phyloP scores from a whole-genome alignment of 1,140 invertebrate genomes.

The Aphelinus atriplicis region DNA sequence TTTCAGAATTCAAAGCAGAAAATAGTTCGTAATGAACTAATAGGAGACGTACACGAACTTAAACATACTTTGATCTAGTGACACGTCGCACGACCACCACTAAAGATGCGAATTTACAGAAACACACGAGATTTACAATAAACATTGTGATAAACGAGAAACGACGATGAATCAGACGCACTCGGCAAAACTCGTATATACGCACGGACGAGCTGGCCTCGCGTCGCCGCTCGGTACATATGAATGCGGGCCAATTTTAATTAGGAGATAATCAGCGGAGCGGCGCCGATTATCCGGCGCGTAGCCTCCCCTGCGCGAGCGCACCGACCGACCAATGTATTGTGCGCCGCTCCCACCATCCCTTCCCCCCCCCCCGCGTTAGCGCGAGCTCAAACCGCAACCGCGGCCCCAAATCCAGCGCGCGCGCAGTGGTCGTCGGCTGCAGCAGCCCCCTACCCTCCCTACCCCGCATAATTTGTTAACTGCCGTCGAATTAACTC shows the following conservation, averaged over 20 bases:
- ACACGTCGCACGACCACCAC: too few species aligned
- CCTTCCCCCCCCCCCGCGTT: slow-evolving; percentile 7
- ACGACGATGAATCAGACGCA: too few species aligned
- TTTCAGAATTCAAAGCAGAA: too few species aligned
- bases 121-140: too few species aligned
- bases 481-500: slow-evolving; percentile 62
- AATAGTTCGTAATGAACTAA: too few species aligned
- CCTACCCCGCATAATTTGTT: slow-evolving; percentile 58
- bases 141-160: too few species aligned
- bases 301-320: neutral
- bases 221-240: too few species aligned
- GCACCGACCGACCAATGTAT: slow-evolving; percentile 57
- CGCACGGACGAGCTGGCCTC: too few species aligned
- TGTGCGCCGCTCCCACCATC: slow-evolving; percentile 47
- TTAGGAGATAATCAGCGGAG: slow-evolving; percentile 57
- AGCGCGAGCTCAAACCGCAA: slow-evolving; percentile 55
- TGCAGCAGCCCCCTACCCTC: slow-evolving; percentile 55
- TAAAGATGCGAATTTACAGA: too few species aligned
- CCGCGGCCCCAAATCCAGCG: slow-evolving; percentile 45
- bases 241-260: slow-evolving; percentile 54
- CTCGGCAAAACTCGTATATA: too few species aligned
- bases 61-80: too few species aligned
- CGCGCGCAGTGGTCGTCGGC: slow-evolving; percentile 47
- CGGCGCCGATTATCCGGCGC: slow-evolving; percentile 8
- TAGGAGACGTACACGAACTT: too few species aligned